These are phyloP conservation scores for Drosophila nr. perissopoda DNA, from an alignment of 2,888 invertebrate genomes.

Conservation along the genomic window DNA sequence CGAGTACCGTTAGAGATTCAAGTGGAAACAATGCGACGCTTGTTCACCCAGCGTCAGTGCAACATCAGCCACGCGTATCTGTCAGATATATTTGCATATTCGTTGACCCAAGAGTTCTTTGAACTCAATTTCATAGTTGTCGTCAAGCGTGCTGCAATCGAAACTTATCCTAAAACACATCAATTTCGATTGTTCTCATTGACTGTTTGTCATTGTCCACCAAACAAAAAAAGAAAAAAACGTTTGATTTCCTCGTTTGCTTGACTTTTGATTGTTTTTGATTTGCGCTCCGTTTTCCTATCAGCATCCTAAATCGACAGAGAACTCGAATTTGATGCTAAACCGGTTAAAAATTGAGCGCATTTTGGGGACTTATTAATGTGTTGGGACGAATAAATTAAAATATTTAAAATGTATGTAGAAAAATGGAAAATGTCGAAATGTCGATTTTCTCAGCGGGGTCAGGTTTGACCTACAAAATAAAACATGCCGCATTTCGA, in stretches of 20 bases:
- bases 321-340: slow-evolving; percentile 29
- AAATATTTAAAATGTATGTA: not conserved
- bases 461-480: not conserved
- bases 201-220: slow-evolving; percentile 13
- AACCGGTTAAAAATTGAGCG: slow-evolving; percentile 47
- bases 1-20: slow-evolving; percentile 66
- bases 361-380: slow-evolving; percentile 18
- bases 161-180: slow-evolving; percentile 4
- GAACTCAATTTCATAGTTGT: slow-evolving; percentile 54
- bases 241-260: slow-evolving; percentile 25
- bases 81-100: slow-evolving; percentile 75
- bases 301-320: slow-evolving; percentile 9
- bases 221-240: slow-evolving; percentile 3
- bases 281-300: slow-evolving; percentile 15
- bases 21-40: slow-evolving; percentile 54
- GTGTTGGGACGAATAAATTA: slow-evolving; percentile 9
- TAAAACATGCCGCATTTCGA: not conserved
- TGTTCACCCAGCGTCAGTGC: slow-evolving; percentile 30
- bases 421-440: not conserved
- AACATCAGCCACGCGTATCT: slow-evolving; percentile 72
- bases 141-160: slow-evolving; percentile 36
- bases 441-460: not conserved
- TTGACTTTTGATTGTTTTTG: not conserved
- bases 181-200: slow-evolving; percentile 2
- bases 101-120: slow-evolving; percentile 61